Base-by-base conservation (phyloP, 2,888 invertebrate genomes). In the Tridacna gigas region DNA sequence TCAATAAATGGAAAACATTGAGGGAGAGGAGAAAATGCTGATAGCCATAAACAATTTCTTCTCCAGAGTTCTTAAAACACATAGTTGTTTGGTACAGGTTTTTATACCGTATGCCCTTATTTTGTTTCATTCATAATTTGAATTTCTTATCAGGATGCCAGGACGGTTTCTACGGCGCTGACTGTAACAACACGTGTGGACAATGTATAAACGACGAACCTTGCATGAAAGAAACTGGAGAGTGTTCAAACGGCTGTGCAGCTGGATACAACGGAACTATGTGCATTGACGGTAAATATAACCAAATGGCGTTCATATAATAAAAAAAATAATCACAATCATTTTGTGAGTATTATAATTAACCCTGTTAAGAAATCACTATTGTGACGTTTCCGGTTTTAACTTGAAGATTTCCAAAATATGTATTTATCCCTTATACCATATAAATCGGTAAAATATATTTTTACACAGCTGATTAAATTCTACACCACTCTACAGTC, bases 151-250 rank as follows among this genome's bases (percentile, higher is more conserved):
- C 66, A 66, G 69, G n/a, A 7, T 69, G 69, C 45, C n/a, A 69
- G 13, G 69, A 69, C n/a, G 47, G 69, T 18, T 45, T 47, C 22
- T 69, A 69, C n/a, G 69, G 69, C n/a, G 12, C 28, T 25, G n/a
- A 47, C 7, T 69, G 69, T 47, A 69, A 45, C 12, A 47, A 45
- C 18, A n/a, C n/a, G 4, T 69, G 65, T 13, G 86, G 87, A 63
- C 77, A 76, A 56, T 89, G 89, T 83, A 71, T 71, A 18, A 63
- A 84, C 26, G 79, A 78, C 15, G 77, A 66, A 5, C 66, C 86
- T 20, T 89, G 89, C 78, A 74, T 86, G 56, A 86, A 71, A 61
- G 71, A 76, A 13, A 79, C 84, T 0, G 89, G 89, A 45, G 15
- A 76, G 7, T 89, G 89, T 79, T 77, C 80, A 0, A 61, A 22